Percentiles rank a stretch among this genome's conserved stretches.
These are phyloP conservation scores for Myrmecophaga tridactyla DNA, from an alignment of 2,113 vertebrate species.

Conservation along the genomic window DNA sequence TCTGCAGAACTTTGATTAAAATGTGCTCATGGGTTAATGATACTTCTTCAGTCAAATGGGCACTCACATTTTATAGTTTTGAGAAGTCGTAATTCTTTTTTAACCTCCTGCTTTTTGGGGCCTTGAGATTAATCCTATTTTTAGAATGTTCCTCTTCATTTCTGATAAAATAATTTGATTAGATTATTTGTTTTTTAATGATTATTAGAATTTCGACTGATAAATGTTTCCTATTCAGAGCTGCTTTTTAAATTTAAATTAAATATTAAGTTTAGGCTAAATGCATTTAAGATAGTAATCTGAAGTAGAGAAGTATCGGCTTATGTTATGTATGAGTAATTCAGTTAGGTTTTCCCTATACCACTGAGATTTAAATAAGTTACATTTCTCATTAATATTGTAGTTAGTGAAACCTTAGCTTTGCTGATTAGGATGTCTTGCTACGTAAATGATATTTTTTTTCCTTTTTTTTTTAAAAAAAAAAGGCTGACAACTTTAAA, in stretches of 20 bases:
- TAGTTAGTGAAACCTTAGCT: slow-evolving; percentile 50
- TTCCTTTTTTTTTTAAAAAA: background rate
- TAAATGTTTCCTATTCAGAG: background rate
- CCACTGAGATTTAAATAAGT: slow-evolving; percentile 12
- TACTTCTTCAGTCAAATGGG: background rate
- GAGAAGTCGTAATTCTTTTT: background rate
- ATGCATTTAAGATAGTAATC: background rate
- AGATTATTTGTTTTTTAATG: too few species aligned
- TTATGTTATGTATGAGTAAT: slow-evolving; percentile 20
- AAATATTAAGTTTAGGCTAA: background rate
- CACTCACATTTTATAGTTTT: background rate
- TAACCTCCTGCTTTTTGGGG: background rate
- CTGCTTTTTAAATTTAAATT: slow-evolving; percentile 41
- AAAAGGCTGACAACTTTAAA: slow-evolving; percentile 36
- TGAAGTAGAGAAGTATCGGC: slow-evolving; percentile 24
- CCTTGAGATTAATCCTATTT: slow-evolving; percentile 9
- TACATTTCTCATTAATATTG: background rate
- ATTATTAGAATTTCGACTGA: slow-evolving; percentile 7
- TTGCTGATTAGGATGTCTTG: slow-evolving; percentile 19
- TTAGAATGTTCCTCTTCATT: background rate
- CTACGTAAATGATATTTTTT: background rate
- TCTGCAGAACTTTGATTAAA: background rate
- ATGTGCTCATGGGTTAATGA: background rate
- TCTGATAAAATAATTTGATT: slow-evolving; percentile 12
- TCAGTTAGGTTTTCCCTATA: background rate